Evolutionary conservation across 2,888 invertebrate species (phyloP).

Genomic region (Leptogaster cylindrica): DNA sequence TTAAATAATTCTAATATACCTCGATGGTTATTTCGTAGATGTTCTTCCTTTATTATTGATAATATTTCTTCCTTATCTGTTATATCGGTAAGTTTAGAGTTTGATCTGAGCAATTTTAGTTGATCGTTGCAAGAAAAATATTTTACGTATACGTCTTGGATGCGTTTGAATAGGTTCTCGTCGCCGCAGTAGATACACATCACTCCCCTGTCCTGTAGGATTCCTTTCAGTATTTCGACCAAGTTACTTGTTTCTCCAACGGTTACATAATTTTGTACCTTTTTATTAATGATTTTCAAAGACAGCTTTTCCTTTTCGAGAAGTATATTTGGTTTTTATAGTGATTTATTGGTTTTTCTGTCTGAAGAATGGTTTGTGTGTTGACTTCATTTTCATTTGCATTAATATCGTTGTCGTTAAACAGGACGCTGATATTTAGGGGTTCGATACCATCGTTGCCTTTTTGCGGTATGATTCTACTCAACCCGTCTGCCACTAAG

Average conservation of each 20-base stretch:
- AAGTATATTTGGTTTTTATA: slow-evolving; percentile 20
- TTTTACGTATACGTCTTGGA: slow-evolving; percentile 36
- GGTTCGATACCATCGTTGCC: too few relatives aligned
- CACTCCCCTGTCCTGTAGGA: slow-evolving; percentile 40
- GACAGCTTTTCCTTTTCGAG: not conserved
- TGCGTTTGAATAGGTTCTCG: slow-evolving; percentile 34
- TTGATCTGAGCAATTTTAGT: slow-evolving; percentile 31
- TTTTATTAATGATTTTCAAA: slow-evolving; percentile 20
- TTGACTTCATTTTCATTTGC: too few relatives aligned
- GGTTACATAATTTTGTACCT: not conserved
- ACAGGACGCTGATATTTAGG: too few relatives aligned
- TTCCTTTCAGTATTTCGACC: slow-evolving; percentile 36
- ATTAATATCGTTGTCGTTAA: too few relatives aligned
- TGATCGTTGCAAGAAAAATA: slow-evolving; percentile 39
- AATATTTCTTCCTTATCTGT: slow-evolving; percentile 45
- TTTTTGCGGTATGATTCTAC: too few relatives aligned
- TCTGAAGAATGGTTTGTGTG: slow-evolving; percentile 10
- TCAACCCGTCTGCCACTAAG: too few relatives aligned
- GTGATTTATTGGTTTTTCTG: slow-evolving; percentile 11
- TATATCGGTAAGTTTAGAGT: slow-evolving; percentile 31
- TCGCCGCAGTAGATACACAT: slow-evolving; percentile 43
- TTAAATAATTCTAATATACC: too few relatives aligned
- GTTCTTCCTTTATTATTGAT: slow-evolving; percentile 41
- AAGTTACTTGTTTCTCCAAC: slow-evolving; percentile 29
- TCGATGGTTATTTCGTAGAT: too few relatives aligned